A percentile compares a stretch with the other conserved stretches of the same genome.
Conservation (phyloP, 2,113 vertebrate genomes). For the Gallinago undulata region DNA sequence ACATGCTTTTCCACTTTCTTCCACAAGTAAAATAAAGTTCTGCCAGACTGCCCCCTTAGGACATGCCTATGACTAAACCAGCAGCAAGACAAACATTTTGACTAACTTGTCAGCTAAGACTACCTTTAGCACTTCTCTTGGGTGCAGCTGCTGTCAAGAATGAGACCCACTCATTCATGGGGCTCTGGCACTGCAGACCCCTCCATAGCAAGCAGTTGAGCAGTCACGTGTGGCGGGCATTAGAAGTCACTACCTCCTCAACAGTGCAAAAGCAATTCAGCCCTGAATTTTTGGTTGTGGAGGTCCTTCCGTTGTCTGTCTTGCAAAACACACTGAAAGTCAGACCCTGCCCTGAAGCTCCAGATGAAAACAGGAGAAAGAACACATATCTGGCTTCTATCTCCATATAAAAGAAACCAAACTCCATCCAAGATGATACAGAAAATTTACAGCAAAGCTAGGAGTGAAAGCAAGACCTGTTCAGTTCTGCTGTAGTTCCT, state of each 20-base stretch:
- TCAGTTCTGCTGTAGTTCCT: background rate
- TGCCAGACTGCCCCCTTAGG: background rate
- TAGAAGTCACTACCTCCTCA: background rate
- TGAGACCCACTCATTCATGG: background rate
- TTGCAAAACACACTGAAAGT: background rate
- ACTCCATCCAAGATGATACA: background rate
- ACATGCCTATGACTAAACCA: background rate
- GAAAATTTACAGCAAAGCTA: background rate
- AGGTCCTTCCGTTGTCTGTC: background rate
- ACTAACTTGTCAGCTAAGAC: background rate
- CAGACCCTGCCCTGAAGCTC: background rate
- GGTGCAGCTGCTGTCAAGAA: background rate
- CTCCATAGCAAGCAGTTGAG: background rate
- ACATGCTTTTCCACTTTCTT: slow-evolving; percentile 42
- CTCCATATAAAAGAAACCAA: background rate
- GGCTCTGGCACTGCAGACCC: background rate
- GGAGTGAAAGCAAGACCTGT: background rate
- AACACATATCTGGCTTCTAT: background rate
- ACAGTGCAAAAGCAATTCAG: background rate
- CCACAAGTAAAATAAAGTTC: background rate
- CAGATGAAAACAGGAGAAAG: background rate
- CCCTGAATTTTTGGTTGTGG: background rate
- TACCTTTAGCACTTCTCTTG: background rate
- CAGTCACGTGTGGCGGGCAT: background rate
- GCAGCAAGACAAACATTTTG: background rate